Evolutionary conservation across 2,888 invertebrate genomes (phyloP).

Genomic region (Plemyria rubiginata): DNA sequence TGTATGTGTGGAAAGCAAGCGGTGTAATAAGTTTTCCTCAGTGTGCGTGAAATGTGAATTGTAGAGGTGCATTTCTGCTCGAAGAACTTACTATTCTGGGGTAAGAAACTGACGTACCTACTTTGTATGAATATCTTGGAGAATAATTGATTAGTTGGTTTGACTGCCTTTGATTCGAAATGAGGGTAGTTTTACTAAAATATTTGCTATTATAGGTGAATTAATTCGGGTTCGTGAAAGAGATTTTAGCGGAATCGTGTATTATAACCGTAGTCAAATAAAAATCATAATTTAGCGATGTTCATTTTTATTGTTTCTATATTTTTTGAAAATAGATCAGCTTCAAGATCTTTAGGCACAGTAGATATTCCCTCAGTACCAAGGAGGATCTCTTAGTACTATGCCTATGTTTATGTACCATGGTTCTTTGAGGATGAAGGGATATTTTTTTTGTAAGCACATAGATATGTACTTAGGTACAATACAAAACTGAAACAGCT

Average conservation of each 20-base stretch:
- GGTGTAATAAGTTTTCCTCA: neutral
- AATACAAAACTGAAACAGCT: no score
- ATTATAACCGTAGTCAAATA: no score
- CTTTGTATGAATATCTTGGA: conserved; percentile 77
- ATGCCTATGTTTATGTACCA: no score
- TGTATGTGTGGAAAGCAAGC: neutral
- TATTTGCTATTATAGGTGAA: conserved; percentile 6
- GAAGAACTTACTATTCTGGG: conserved; percentile 33
- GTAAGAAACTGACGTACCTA: conserved; percentile 70
- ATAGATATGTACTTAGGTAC: no score
- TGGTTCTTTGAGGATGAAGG: no score
- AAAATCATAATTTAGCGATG: no score
- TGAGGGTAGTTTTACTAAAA: conserved; percentile 32
- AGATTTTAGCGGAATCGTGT: neutral
- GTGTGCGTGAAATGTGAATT: neutral
- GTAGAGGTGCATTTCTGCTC: conserved; percentile 11
- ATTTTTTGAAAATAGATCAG: no score
- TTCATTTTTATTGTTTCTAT: no score
- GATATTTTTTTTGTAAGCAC: no score
- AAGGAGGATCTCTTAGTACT: no score
- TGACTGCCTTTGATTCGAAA: conserved; percentile 36
- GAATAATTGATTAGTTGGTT: conserved; percentile 67
- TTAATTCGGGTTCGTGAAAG: conserved; percentile 7
- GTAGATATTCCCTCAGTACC: no score
- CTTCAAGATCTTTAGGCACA: no score